Percentiles rank a stretch among this genome's conserved stretches.
These are phyloP conservation scores for Malacoraja senta DNA, from an alignment of 2,797 vertebrate genomes.

Conservation along the genomic window DNA sequence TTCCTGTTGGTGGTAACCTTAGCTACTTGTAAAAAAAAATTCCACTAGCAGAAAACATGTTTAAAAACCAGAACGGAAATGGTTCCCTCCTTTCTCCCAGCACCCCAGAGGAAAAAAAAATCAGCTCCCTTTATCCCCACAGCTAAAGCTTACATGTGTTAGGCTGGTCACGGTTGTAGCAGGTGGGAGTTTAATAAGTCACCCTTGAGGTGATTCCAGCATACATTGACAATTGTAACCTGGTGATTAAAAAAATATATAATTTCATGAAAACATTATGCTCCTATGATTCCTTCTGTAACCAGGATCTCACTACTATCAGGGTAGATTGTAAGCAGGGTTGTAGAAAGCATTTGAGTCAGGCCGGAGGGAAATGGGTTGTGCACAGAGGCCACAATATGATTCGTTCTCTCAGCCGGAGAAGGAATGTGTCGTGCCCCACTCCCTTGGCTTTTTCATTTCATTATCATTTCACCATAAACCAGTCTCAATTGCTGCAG, in stretches of 20 bases:
- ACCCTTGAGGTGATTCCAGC: background rate
- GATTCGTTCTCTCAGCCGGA: too few relatives aligned
- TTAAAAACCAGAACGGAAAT: background rate
- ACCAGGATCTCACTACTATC: too few relatives aligned
- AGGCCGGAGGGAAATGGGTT: too few relatives aligned
- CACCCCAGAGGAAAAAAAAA: too few relatives aligned
- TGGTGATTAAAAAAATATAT: background rate
- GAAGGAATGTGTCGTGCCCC: too few relatives aligned
- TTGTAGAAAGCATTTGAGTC: too few relatives aligned
- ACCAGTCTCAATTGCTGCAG: background rate
- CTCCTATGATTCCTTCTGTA: too few relatives aligned
- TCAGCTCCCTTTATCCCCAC: background rate
- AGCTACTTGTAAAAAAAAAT: background rate
- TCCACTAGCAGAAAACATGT: background rate
- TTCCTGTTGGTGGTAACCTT: background rate
- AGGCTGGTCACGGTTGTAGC: background rate
- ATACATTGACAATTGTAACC: background rate
- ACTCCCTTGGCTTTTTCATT: too few relatives aligned
- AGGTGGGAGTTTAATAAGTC: background rate
- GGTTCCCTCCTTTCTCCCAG: too few relatives aligned
- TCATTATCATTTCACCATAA: background rate
- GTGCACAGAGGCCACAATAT: too few relatives aligned
- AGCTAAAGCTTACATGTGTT: background rate
- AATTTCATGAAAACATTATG: background rate
- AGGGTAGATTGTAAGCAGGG: too few relatives aligned